phyloP scores from a whole-genome alignment of 2,797 vertebrate species.

The Dallia pectoralis region DNA sequence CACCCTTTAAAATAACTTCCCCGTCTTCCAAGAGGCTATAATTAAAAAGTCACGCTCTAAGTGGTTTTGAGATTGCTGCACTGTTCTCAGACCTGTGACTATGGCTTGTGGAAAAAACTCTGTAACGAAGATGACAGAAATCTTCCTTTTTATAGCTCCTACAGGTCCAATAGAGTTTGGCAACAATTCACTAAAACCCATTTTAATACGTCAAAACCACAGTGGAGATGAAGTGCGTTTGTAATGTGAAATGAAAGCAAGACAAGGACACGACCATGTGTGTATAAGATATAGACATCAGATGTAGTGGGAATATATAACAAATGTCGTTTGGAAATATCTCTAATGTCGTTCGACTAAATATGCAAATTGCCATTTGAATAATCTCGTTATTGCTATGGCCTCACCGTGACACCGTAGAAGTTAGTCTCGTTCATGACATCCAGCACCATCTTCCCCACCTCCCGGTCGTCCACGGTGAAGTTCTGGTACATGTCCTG shows the following conservation, averaged over 20 bases:
- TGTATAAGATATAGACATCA: too few relatives aligned
- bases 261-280: too few relatives aligned
- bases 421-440: slow-evolving; percentile 99
- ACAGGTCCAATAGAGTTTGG: too few relatives aligned
- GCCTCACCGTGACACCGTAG: slow-evolving; percentile 93
- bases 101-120: slow-evolving; percentile 1
- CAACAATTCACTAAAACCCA: too few relatives aligned
- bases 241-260: too few relatives aligned
- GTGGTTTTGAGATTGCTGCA: slow-evolving; percentile 29
- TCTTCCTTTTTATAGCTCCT: too few relatives aligned
- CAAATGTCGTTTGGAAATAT: too few relatives aligned
- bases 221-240: too few relatives aligned
- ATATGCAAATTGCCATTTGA: background rate
- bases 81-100: background rate
- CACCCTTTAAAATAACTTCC: slow-evolving; percentile 21
- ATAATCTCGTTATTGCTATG: background rate
- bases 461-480: slow-evolving; percentile 91
- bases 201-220: too few relatives aligned
- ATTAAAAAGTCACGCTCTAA: slow-evolving; percentile 29
- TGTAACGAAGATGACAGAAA: too few relatives aligned
- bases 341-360: too few relatives aligned
- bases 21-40: slow-evolving; percentile 32
- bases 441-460: slow-evolving; percentile 93
- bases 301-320: too few relatives aligned
- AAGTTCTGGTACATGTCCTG: slow-evolving; percentile 90